phyloP scores from a whole-genome alignment of 1,140 invertebrate genomes.

The Piezodorus guildinii region DNA sequence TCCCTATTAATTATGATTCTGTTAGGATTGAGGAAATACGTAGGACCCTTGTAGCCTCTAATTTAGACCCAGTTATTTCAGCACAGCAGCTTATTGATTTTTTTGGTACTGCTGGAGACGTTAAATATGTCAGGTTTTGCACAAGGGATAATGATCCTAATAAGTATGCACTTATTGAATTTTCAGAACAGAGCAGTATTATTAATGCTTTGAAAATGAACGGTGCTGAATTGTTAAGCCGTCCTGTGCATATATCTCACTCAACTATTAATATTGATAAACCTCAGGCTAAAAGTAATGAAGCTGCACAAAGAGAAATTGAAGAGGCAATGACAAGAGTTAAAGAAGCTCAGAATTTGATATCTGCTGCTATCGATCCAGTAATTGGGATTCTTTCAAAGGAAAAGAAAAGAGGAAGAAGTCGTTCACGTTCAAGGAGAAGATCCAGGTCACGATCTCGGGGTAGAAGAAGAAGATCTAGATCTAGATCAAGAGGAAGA shows the following conservation, averaged over 20 bases:
- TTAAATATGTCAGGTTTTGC: slow-evolving; percentile 91
- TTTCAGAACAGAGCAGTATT: slow-evolving; percentile 81
- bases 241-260: slow-evolving; percentile 57
- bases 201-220: slow-evolving; percentile 78
- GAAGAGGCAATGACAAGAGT: slow-evolving; percentile 94
- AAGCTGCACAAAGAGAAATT: slow-evolving; percentile 87
- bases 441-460: slow-evolving; percentile 42
- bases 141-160: slow-evolving; percentile 59
- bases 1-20: slow-evolving; percentile 81
- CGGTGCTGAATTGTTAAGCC: slow-evolving; percentile 57
- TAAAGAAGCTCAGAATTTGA: slow-evolving; percentile 87
- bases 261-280: slow-evolving; percentile 83
- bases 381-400: slow-evolving; percentile 73
- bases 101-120: slow-evolving; percentile 77
- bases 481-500: slow-evolving; percentile 44
- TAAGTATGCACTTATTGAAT: slow-evolving; percentile 81
- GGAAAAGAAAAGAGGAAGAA: slow-evolving; percentile 55
- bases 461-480: slow-evolving; percentile 40
- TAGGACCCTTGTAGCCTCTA: slow-evolving; percentile 71
- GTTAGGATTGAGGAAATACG: slow-evolving; percentile 93
- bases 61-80: slow-evolving; percentile 55
- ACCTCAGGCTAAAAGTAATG: slow-evolving; percentile 87
- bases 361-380: slow-evolving; percentile 84
- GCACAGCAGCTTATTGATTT: slow-evolving; percentile 73
- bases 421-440: slow-evolving; percentile 31